These are phyloP conservation scores for Menidia menidia DNA, from an alignment of 2,797 vertebrate species.

Conservation along the genomic window DNA sequence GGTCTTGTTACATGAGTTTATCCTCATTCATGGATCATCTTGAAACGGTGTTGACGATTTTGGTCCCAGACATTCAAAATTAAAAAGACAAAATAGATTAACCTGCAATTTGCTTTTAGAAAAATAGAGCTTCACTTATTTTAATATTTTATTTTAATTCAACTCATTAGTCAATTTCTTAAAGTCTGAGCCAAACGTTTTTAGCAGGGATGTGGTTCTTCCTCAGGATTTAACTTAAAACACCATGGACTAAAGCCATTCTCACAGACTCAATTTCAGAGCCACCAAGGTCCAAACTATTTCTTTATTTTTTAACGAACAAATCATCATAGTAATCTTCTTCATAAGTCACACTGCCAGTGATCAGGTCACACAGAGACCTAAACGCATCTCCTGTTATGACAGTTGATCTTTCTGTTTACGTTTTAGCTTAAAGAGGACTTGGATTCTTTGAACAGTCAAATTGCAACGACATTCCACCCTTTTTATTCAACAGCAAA, in stretches of 20 bases:
- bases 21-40: background rate
- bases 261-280: background rate
- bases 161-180: background rate
- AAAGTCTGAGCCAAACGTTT: too few species aligned
- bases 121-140: background rate
- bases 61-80: background rate
- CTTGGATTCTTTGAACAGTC: background rate
- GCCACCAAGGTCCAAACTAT: background rate
- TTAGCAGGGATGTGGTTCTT: background rate
- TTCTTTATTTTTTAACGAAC: too few species aligned
- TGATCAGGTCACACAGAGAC: too few species aligned
- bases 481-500: background rate
- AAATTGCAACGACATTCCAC: background rate
- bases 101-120: background rate
- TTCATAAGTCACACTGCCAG: too few species aligned
- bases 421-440: background rate
- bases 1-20: background rate
- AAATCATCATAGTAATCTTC: too few species aligned
- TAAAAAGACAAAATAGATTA: background rate
- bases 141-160: background rate
- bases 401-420: too few species aligned
- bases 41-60: slow-evolving; percentile 23
- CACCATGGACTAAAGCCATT: background rate
- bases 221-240: background rate
- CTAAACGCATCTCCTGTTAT: background rate